Evolutionary conservation across 2,888 invertebrate species (phyloP).

Genomic region (Linyphia triangularis): DNA sequence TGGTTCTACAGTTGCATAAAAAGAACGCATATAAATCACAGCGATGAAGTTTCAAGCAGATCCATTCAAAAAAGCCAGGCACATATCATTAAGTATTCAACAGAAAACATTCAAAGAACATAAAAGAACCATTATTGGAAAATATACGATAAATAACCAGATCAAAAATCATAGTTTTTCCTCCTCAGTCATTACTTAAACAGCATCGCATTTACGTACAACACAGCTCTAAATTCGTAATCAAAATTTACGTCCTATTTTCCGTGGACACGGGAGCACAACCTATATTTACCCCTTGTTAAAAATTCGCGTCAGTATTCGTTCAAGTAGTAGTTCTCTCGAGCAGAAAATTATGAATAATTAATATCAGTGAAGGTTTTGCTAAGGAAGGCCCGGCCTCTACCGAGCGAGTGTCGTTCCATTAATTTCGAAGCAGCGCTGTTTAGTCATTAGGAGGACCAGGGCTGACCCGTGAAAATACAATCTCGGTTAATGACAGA

Average conservation of each 20-base stretch:
- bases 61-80: not conserved
- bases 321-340: constrained; percentile 10
- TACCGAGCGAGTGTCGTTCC: constrained; percentile 24
- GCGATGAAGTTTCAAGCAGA: not conserved
- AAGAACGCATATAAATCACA: too few relatives aligned
- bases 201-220: not conserved
- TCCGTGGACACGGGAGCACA: not conserved
- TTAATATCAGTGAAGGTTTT: constrained; percentile 59
- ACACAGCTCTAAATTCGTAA: constrained; percentile 31
- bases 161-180: not conserved
- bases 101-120: not conserved
- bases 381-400: constrained; percentile 11
- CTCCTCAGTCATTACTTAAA: constrained; percentile 5
- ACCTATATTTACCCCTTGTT: constrained; percentile 47
- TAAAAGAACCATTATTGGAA: not conserved
- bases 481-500: constrained; percentile 64
- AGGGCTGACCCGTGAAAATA: constrained; percentile 43
- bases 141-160: not conserved
- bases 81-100: not conserved
- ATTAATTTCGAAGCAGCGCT: constrained; percentile 62
- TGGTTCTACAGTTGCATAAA: too few relatives aligned
- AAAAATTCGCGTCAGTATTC: constrained; percentile 22
- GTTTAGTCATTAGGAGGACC: constrained; percentile 54
- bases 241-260: constrained; percentile 37
- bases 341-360: constrained; percentile 64